phyloP scores from a whole-genome alignment of 1,140 invertebrate species.

The Chlorops oryzae region DNA sequence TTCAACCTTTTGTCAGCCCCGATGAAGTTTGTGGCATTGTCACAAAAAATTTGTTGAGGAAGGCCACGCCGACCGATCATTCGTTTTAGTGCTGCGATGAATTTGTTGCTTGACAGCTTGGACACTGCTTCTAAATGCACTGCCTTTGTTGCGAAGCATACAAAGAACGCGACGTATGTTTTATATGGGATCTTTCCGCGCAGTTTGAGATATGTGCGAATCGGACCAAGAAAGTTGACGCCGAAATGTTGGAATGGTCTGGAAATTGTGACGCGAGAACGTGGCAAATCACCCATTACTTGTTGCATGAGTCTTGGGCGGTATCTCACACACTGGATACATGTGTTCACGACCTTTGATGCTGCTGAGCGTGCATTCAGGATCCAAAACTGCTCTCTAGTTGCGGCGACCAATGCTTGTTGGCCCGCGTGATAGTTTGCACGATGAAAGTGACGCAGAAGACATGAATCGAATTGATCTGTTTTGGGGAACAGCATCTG shows the following conservation, averaged over 20 bases:
- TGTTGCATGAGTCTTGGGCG: constrained; percentile 23
- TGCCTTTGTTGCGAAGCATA: constrained; percentile 27
- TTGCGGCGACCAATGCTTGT: too few relatives aligned
- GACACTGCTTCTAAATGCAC: constrained; percentile 32
- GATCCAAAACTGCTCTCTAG: too few relatives aligned
- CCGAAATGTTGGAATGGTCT: constrained; percentile 24
- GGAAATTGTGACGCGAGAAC: background rate
- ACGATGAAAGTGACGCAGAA: too few relatives aligned
- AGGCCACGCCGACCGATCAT: constrained; percentile 29
- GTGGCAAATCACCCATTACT: constrained; percentile 9
- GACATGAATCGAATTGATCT: too few relatives aligned
- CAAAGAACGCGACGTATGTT: constrained; percentile 32
- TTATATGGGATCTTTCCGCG: constrained; percentile 12
- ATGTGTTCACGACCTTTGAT: too few relatives aligned
- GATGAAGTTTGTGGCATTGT: constrained; percentile 34
- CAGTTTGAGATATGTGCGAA: constrained; percentile 16
- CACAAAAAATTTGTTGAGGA: constrained; percentile 21
- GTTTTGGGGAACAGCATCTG: too few relatives aligned
- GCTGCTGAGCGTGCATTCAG: too few relatives aligned
- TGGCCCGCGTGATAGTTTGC: too few relatives aligned
- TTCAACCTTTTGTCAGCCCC: constrained; percentile 21
- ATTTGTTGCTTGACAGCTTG: constrained; percentile 25
- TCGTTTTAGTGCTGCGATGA: constrained; percentile 26
- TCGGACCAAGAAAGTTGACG: constrained; percentile 42
- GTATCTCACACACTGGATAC: constrained; percentile 26